Evolutionary conservation across 2,888 invertebrate genomes (phyloP), one percentile per base, ranked within the genome.

Genomic region (Agrotis ipsilon): DNA sequence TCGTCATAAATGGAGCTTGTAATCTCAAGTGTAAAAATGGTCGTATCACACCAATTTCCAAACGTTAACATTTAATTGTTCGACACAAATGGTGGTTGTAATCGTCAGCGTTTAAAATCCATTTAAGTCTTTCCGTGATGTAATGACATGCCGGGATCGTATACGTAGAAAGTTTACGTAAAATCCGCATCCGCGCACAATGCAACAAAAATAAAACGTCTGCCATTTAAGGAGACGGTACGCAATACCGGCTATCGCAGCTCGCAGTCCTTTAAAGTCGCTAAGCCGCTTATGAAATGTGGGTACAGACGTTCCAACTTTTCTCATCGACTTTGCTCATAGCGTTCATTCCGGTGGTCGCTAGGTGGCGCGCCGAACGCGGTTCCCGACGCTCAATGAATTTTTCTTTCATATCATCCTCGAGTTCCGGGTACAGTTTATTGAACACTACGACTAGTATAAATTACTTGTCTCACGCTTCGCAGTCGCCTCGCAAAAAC

Each of bases 251-350:
- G 90, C 92, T 92, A 91, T 93, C 92, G 86, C 86, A 80, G 87
- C 75, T 85, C 79, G 83, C 92, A 90, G 91, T 90, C 94, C 93
- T 94, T 94, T 93, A 93, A 92, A 90, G 93, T 90, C 88, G 87
- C 89, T 91, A 92, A 92, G 92, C 90, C 83, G 92, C 91, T 94
- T 94, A 93, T 92, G 93, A 92, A 93, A 94, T 92, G 92, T 92
- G 91, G 90, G 91, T 87, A 87, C 87, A 85, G 83, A 82, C 80
- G 87, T 85, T 87, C 83, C 83, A 85, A 89, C 90, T 91, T 92
- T 95, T 95, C 94, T 93, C 94, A 94, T 93, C 90, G 90, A 83
- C 86, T 59, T 69, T 63, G 55, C 72, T 77, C 84, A 83, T 79
- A 77, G 75, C 67, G 64, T 62, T 83, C 81, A 78, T 84, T 64